Conservation (phyloP, 1,140 invertebrate genomes). For the Sitobion miscanthi region DNA sequence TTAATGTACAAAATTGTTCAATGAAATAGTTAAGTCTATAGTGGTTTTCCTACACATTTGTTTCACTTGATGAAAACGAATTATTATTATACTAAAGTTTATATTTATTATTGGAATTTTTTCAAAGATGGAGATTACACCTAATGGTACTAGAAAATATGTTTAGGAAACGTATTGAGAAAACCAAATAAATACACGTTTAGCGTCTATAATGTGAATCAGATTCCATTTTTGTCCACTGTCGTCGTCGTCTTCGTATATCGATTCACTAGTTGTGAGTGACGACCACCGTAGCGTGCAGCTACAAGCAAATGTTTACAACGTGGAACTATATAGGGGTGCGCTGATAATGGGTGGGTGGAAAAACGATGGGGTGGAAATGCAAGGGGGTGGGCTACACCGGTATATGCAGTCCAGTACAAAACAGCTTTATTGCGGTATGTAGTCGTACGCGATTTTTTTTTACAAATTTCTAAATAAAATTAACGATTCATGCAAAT, state of each 20-base stretch:
- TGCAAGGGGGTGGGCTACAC: too few species aligned
- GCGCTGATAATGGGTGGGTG: neutral
- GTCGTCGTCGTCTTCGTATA: neutral
- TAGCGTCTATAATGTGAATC: neutral
- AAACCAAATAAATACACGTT: neutral
- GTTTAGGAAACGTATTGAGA: neutral
- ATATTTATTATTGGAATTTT: neutral
- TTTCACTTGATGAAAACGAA: neutral
- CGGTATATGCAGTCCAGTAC: neutral
- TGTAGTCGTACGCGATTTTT: neutral
- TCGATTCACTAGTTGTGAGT: neutral
- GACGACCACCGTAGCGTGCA: neutral
- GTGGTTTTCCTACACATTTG: neutral
- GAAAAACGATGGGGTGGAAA: too few species aligned
- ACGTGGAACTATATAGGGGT: neutral
- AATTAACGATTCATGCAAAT: neutral
- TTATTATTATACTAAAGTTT: neutral
- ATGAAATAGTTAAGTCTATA: neutral
- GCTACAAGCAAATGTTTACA: neutral
- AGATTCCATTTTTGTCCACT: neutral
- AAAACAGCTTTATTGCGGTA: neutral
- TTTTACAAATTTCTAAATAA: neutral
- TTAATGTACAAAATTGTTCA: fast-evolving
- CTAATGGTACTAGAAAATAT: neutral
- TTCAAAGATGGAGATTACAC: neutral